phyloP scores from a whole-genome alignment of 2,888 invertebrate genomes.

The Argyra leucocephala region DNA sequence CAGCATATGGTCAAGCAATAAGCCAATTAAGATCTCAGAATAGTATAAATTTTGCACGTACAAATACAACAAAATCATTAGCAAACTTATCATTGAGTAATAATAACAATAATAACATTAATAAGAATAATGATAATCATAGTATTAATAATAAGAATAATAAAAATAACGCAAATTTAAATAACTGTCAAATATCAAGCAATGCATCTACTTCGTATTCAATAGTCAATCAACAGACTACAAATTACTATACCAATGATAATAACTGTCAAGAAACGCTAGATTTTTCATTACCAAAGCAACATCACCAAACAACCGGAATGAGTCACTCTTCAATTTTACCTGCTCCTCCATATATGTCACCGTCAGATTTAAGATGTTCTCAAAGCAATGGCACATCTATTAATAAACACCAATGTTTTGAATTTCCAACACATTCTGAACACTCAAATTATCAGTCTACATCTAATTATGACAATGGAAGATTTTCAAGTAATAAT shows the following conservation, averaged over 20 bases:
- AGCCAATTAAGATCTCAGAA: slow-evolving; percentile 44
- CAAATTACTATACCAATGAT: slow-evolving; percentile 11
- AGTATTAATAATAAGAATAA: neutral
- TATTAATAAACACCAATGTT: slow-evolving; percentile 17
- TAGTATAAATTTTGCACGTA: slow-evolving; percentile 26
- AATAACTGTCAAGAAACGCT: slow-evolving; percentile 10
- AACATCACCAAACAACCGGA: slow-evolving; percentile 7
- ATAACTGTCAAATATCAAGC: neutral
- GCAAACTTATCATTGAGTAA: slow-evolving; percentile 19
- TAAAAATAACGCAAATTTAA: too few species aligned
- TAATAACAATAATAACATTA: slow-evolving; percentile 15
- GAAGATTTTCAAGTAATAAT: slow-evolving; percentile 12
- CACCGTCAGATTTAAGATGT: slow-evolving; percentile 16
- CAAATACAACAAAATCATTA: slow-evolving; percentile 31
- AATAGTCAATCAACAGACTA: neutral
- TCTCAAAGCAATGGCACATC: slow-evolving; percentile 17
- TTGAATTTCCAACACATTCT: slow-evolving; percentile 16
- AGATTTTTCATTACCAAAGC: slow-evolving; percentile 5
- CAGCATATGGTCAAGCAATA: slow-evolving; percentile 42
- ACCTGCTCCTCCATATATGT: slow-evolving; percentile 14
- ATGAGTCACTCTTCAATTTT: slow-evolving; percentile 8
- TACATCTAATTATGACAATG: neutral
- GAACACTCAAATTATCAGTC: slow-evolving; percentile 11
- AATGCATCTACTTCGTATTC: slow-evolving; percentile 2
- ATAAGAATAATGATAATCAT: slow-evolving; percentile 10